These are phyloP conservation scores for Clupea harengus DNA, from an alignment of 2,113 vertebrate genomes.

Conservation along the genomic window DNA sequence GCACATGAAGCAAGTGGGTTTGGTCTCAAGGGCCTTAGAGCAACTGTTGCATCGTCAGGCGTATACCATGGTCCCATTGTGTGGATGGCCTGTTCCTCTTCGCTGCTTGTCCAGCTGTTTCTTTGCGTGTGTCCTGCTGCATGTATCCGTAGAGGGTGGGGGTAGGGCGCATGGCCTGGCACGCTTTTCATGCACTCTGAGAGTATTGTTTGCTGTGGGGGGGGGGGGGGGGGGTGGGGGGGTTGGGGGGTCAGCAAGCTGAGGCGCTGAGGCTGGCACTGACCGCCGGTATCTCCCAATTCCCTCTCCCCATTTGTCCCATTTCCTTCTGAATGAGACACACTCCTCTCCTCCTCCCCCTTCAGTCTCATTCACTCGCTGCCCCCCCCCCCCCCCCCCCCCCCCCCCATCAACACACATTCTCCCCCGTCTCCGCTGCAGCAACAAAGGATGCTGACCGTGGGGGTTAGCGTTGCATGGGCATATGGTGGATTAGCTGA, in stretches of 20 bases:
- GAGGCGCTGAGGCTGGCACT: conserved; percentile 17
- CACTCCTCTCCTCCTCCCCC: conserved; percentile 53
- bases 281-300: conserved; percentile 52
- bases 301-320: conserved; percentile 20
- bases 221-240: conserved; percentile 40
- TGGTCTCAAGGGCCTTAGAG: background rate
- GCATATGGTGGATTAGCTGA: conserved; percentile 69
- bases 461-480: conserved; percentile 55
- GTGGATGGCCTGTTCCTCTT: background rate
- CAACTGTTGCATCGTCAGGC: conserved; percentile 39
- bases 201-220: conserved; percentile 41
- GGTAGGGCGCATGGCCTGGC: conserved; percentile 46
- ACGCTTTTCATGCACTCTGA: conserved; percentile 62
- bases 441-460: conserved; percentile 62
- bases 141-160: background rate
- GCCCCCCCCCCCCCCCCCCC: conserved; percentile 14
- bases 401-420: conserved; percentile 37
- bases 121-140: conserved; percentile 6
- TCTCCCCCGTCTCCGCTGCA: background rate
- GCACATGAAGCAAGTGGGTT: background rate
- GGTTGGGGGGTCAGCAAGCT: no score
- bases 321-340: conserved; percentile 59
- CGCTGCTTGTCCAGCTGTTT: conserved; percentile 5
- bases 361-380: conserved; percentile 30
- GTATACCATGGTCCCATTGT: background rate